phyloP scores from a whole-genome alignment of 2,888 invertebrate genomes.

The Ectobius pallidus region DNA sequence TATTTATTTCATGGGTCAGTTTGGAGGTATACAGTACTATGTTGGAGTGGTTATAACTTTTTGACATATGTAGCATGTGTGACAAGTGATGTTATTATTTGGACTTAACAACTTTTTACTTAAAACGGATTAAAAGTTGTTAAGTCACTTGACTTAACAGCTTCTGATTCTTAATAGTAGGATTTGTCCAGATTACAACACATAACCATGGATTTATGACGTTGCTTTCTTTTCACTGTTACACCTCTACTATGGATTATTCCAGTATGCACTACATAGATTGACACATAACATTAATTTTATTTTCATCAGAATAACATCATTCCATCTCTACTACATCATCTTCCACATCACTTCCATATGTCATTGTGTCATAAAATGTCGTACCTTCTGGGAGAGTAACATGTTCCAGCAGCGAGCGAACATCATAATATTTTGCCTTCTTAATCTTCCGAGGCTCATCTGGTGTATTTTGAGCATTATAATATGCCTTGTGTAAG shows the following conservation, averaged over 20 bases:
- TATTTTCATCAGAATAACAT: neutral
- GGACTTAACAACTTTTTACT: neutral
- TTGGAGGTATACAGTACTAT: no score
- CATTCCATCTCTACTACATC: neutral
- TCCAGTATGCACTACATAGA: neutral
- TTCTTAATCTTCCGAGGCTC: neutral
- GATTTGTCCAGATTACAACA: neutral
- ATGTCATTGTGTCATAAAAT: neutral
- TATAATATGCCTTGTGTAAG: slow-evolving; percentile 12
- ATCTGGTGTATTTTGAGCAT: neutral
- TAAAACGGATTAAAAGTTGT: neutral
- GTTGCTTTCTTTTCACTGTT: neutral
- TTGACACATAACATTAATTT: neutral
- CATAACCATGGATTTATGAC: neutral
- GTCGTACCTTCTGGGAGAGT: slow-evolving; percentile 8
- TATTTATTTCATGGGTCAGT: no score
- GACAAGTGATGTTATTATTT: neutral
- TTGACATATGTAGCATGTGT: neutral
- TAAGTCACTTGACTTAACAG: slow-evolving; percentile 9
- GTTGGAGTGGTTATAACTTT: neutral
- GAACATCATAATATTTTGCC: slow-evolving; percentile 18
- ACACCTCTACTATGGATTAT: neutral
- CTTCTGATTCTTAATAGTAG: slow-evolving; percentile 1
- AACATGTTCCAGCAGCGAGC: slow-evolving; percentile 12
- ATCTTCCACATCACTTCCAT: slow-evolving; percentile 10